A percentile compares a stretch with the other conserved stretches of the same genome.
Conservation (phyloP, 2,888 invertebrate species). For the Napeogenes inachia region DNA sequence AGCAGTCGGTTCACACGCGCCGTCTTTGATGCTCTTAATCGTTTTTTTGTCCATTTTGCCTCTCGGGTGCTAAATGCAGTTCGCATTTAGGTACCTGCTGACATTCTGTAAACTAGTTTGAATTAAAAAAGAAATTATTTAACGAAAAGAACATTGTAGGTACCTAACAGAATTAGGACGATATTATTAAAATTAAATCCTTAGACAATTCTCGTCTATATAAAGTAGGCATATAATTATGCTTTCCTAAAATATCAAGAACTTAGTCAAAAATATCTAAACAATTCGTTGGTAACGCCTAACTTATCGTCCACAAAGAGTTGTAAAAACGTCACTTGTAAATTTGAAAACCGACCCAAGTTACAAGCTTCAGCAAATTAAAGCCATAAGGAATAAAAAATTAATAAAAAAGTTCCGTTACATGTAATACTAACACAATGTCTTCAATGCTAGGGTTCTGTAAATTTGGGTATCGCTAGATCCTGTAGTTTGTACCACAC, state of each 20-base stretch:
- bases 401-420: neutral
- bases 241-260: slow-evolving; percentile 2
- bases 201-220: neutral
- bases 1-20: slow-evolving; percentile 39
- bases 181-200: no score
- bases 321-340: slow-evolving; percentile 61
- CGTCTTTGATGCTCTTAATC: slow-evolving; percentile 39
- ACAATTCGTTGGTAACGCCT: slow-evolving; percentile 43
- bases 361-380: slow-evolving; percentile 2
- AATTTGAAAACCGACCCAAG: slow-evolving; percentile 42
- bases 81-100: no score
- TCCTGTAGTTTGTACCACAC: slow-evolving; percentile 31
- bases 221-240: neutral
- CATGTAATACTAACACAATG: no score
- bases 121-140: neutral
- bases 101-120: neutral
- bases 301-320: slow-evolving; percentile 68
- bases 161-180: no score
- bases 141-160: no score
- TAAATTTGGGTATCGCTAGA: slow-evolving; percentile 33
- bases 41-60: slow-evolving; percentile 31
- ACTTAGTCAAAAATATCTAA: slow-evolving; percentile 20
- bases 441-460: neutral
- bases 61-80: no score
- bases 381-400: slow-evolving; percentile 1